Percentiles rank a stretch among this genome's conserved stretches.
These are phyloP conservation scores for Sprattus sprattus DNA, from an alignment of 2,113 vertebrate genomes.

Conservation along the genomic window DNA sequence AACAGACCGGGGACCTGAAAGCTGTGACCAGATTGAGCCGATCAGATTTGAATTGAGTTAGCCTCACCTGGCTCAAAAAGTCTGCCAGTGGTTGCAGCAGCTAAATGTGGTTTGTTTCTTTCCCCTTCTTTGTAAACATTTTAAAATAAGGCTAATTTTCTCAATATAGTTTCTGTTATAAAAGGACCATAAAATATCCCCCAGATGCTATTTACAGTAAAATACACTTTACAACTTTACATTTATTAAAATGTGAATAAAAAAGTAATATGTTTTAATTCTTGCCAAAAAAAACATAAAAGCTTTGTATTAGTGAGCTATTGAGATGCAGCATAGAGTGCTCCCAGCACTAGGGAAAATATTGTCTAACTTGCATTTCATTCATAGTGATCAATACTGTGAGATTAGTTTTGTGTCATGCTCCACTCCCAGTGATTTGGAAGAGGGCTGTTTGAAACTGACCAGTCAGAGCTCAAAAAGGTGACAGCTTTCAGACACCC, in stretches of 20 bases:
- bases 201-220: slow-evolving; percentile 73
- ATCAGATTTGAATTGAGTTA: slow-evolving; percentile 42
- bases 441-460: slow-evolving; percentile 35
- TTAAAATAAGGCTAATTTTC: slow-evolving; percentile 61
- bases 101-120: slow-evolving; percentile 39
- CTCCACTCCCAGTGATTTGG: slow-evolving; percentile 30
- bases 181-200: slow-evolving; percentile 70
- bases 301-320: slow-evolving; percentile 36
- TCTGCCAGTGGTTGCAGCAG: slow-evolving; percentile 40
- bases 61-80: not conserved
- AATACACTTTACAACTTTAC: slow-evolving; percentile 77
- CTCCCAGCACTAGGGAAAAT: slow-evolving; percentile 21
- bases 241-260: slow-evolving; percentile 61
- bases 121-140: slow-evolving; percentile 42
- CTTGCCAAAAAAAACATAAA: slow-evolving; percentile 49
- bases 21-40: slow-evolving; percentile 51
- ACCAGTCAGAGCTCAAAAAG: slow-evolving; percentile 38
- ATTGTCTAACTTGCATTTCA: slow-evolving; percentile 23
- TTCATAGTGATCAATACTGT: slow-evolving; percentile 18
- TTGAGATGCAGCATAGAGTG: slow-evolving; percentile 44
- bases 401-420: slow-evolving; percentile 20
- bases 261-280: slow-evolving; percentile 49
- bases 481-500: slow-evolving; percentile 57
- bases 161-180: slow-evolving; percentile 61
- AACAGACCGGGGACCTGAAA: slow-evolving; percentile 52